Evolutionary conservation across 2,797 vertebrate genomes (phyloP).

Genomic region (Myiotriccus ornatus): DNA sequence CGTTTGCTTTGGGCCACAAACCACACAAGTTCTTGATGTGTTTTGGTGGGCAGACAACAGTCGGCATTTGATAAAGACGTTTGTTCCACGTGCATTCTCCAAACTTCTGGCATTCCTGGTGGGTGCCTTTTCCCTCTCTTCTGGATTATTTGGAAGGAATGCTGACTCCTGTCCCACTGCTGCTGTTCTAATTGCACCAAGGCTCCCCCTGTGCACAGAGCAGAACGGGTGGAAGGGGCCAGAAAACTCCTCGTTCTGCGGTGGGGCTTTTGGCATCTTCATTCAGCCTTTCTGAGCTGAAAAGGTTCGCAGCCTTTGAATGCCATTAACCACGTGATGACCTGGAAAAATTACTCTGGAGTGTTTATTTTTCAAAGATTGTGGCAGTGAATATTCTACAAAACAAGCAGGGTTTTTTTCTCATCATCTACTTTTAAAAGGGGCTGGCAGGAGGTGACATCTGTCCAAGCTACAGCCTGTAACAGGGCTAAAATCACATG

Average conservation of each 20-base stretch:
- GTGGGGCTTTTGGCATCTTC: not conserved
- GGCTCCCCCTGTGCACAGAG: not conserved
- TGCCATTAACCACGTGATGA: not conserved
- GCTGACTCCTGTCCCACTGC: not conserved
- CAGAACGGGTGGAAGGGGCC: not conserved
- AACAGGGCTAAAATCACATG: not conserved
- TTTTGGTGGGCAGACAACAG: not conserved
- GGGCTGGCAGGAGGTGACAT: not conserved
- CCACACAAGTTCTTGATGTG: not conserved
- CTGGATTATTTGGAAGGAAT: not conserved
- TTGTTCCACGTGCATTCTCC: too few species aligned
- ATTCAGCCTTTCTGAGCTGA: not conserved
- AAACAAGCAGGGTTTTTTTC: not conserved
- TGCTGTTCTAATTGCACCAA: not conserved
- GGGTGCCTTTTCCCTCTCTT: not conserved
- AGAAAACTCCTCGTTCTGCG: not conserved
- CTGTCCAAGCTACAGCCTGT: not conserved
- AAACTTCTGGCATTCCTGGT: not conserved
- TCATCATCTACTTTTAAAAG: not conserved
- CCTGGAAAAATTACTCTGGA: not conserved
- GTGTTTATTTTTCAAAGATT: not conserved
- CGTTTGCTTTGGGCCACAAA: not conserved
- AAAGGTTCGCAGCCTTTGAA: not conserved
- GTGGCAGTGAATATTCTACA: not conserved
- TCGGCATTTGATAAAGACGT: too few species aligned